Percentiles rank a stretch among this genome's conserved stretches.
These are phyloP conservation scores for Echiichthys vipera DNA, from an alignment of 2,797 vertebrate species.

Conservation along the genomic window DNA sequence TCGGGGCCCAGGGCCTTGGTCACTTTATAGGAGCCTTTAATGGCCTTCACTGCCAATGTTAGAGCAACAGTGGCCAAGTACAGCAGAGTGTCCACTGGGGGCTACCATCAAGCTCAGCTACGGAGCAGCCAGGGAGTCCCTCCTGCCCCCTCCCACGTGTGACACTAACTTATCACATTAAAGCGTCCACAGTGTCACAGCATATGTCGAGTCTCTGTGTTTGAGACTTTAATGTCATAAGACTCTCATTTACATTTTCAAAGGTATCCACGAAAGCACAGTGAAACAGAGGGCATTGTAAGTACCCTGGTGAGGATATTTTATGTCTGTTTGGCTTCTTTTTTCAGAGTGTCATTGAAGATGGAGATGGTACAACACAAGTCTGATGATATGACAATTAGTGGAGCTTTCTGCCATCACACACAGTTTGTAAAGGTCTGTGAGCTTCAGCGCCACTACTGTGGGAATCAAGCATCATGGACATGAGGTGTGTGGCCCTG, in stretches of 20 bases:
- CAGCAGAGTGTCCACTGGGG: conserved; percentile 76
- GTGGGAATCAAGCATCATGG: not conserved
- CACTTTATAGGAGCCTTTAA: conserved; percentile 79
- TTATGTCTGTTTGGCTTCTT: conserved; percentile 40
- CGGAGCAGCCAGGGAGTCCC: conserved; percentile 64
- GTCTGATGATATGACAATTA: conserved; percentile 11
- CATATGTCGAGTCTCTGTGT: conserved; percentile 71
- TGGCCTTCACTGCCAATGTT: conserved; percentile 54
- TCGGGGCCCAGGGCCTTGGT: conserved; percentile 56
- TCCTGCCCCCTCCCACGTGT: conserved; percentile 62
- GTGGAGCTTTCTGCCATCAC: conserved; percentile 22
- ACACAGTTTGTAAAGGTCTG: conserved; percentile 1
- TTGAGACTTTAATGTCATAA: conserved; percentile 65
- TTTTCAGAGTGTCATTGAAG: conserved; percentile 61
- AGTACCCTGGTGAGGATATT: conserved; percentile 45
- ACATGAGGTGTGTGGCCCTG: not conserved
- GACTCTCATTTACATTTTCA: conserved; percentile 67
- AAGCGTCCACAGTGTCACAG: conserved; percentile 67
- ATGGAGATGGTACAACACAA: conserved; percentile 21
- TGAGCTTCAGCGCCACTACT: not conserved
- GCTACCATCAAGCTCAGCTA: conserved; percentile 64
- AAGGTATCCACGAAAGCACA: conserved; percentile 64
- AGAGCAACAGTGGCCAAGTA: conserved; percentile 64
- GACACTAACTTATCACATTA: conserved; percentile 72
- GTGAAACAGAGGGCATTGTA: conserved; percentile 59